A percentile compares a stretch with the other conserved stretches of the same genome.
Conservation (phyloP, 2,113 vertebrate species). For the Grallaria varia region DNA sequence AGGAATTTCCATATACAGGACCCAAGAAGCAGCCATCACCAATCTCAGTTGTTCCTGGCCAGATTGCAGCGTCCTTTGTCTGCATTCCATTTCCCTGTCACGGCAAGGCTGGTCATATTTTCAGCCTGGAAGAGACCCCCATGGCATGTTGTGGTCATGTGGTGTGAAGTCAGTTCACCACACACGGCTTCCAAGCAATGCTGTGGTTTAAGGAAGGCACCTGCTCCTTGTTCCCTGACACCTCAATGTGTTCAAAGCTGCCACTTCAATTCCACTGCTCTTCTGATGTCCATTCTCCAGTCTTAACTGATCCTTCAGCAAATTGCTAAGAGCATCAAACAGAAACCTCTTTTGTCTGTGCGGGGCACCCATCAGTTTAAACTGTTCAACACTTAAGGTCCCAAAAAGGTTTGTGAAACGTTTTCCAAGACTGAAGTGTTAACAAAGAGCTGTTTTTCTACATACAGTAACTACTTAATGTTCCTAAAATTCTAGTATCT, state of each 20-base stretch:
- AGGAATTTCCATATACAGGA: neutral
- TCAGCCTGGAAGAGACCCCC: neutral
- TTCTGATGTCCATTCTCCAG: neutral
- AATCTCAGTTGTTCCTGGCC: neutral
- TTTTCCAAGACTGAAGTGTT: neutral
- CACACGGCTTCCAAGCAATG: fast-evolving
- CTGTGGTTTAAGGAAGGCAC: neutral
- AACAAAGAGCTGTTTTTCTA: neutral
- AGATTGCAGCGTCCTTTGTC: neutral
- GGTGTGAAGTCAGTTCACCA: neutral
- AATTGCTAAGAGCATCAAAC: neutral
- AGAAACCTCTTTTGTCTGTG: neutral
- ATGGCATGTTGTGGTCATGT: fast-evolving
- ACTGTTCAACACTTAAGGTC: neutral
- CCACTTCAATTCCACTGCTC: neutral
- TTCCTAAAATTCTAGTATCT: neutral
- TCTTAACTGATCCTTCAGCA: neutral
- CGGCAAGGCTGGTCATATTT: fast-evolving
- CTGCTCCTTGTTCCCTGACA: neutral
- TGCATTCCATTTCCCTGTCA: neutral
- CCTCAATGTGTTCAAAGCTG: neutral
- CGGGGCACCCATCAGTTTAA: neutral
- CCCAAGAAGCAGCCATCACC: neutral
- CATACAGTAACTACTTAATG: neutral
- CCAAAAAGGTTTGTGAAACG: neutral